These are phyloP conservation scores for Orthonychiurus folsomi DNA, from an alignment of 2,888 invertebrate species.

Conservation along the genomic window DNA sequence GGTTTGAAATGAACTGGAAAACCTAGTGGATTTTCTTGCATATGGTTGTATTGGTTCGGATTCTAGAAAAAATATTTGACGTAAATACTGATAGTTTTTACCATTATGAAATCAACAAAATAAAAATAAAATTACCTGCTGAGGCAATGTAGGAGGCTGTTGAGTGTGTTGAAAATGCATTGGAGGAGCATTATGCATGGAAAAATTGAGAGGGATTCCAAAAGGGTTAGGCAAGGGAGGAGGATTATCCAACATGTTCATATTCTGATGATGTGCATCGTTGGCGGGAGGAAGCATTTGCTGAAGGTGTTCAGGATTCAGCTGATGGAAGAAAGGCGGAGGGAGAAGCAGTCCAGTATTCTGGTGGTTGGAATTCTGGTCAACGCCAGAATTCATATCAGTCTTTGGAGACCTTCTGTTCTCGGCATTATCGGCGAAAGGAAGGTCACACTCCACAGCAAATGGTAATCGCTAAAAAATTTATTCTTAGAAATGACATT, in stretches of 20 bases:
- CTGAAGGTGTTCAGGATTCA: slow-evolving; percentile 23
- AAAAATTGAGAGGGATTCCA: slow-evolving; percentile 26
- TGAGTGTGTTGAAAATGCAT: neutral
- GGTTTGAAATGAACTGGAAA: neutral
- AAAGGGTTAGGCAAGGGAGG: slow-evolving; percentile 17
- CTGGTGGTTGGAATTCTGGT: slow-evolving; percentile 36
- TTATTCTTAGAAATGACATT: neutral
- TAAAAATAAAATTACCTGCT: neutral
- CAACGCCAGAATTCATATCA: slow-evolving; percentile 10
- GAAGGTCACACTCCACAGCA: slow-evolving; percentile 54
- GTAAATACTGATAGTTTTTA: too few species aligned
- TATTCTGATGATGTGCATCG: slow-evolving; percentile 16
- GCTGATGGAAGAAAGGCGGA: slow-evolving; percentile 37
- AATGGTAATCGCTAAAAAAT: slow-evolving; percentile 53
- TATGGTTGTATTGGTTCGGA: neutral
- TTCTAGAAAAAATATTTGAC: too few species aligned
- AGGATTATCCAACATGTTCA: slow-evolving; percentile 7
- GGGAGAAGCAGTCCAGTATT: slow-evolving; percentile 26
- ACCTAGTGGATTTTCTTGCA: neutral
- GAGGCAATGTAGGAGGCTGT: neutral
- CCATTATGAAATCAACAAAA: neutral
- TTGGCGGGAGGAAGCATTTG: slow-evolving; percentile 6
- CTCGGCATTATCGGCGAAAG: neutral
- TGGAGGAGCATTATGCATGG: neutral
- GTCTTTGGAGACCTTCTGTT: neutral